Base-by-base conservation (phyloP, 1,140 invertebrate genomes). In the Drosophila teissieri region DNA sequence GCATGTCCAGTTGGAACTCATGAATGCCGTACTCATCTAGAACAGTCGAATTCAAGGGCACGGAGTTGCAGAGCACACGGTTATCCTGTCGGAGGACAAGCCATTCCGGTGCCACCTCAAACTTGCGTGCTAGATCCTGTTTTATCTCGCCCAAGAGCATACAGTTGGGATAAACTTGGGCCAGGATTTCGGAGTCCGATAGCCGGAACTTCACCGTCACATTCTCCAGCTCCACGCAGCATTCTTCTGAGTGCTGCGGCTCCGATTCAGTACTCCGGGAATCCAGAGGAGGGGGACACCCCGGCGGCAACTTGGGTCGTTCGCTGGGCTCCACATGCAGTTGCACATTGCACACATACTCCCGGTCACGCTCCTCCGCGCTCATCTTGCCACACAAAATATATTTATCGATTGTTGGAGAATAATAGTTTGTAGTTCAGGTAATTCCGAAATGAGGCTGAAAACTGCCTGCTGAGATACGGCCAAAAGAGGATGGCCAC, bases 131-230 rank as follows among this genome's bases (percentile, higher is more conserved):
- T 17, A 92, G 74, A 42, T 92, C 92, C 42, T 82, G 76, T 53
- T 92, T 92, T 0, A 92, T 73, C 55, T 92, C 86, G 19, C 36
- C 69, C n/a, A 92, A 75, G 7, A 73, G 92, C 75, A 91, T 76
- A 51, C 75, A 73, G 48, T 92, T 92, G n/a, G 91, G 89, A 86
- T 92, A 92, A 5, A 92, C 77, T 62, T 91, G 91, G 19, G 91
- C 91, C 19, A 92, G 79, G 19, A 88, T 80, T 7, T 91, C 76
- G 10, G 65, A 49, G 1, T 79, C 76, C 4, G 80, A 56, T 12
- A 92, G 56, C 31, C 68, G 56, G 62, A 92, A 92, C 73, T 92
- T 92, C 3, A 92, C 91, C 2, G 91, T 92, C 0, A 92, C 86
- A 73, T 92, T 89, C 46, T 89, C 79, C 24, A 79, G 31, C 7